Base-by-base conservation (phyloP, 1,140 invertebrate species). In the Periplaneta americana region DNA sequence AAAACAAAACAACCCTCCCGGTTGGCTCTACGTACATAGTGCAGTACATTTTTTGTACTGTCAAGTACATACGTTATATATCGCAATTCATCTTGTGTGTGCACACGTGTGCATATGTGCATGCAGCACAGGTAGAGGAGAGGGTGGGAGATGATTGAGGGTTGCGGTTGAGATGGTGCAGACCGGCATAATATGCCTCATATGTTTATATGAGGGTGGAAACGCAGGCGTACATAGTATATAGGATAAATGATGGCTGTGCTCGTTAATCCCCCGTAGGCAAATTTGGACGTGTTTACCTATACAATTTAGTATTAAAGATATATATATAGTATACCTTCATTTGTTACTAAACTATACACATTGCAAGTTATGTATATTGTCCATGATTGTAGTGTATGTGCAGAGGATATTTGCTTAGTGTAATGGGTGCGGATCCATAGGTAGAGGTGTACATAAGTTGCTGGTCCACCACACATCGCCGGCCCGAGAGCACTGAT, bases 291-390 rank as follows among this genome's bases (percentile, higher is more conserved):
- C 34, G 48, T 74, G 79, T 80, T 80, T 80, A 36, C 79, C 48
- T 74, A 80, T 34, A 34, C 79, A 80, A 80, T 80, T 80, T 80
- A 34, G 33, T 80, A 80, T 80, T 80, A 80, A 80, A 74, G 79
- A 74, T 80, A 80, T 75, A 74, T 57, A 57, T 36, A 80, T 74
- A 75, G 66, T n/a, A 9, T 80, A 35, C 37, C 34, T 74, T 80
- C 79, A 75, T 80, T 80, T 80, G 79, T 75, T 80, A 66, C 37
- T 79, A 35, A 79, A 39, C 78, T 79, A 79, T 35, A 79, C 66
- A 75, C 34, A 48, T 48, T 66, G 48, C n/a, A 28, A 9, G 48
- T 28, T n/a, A 35, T 37, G 74, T 57, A 15, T 32, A 75, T 32
- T 15, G 74, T 75, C n/a, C 74, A 75, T 75, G 33, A 32, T 32